Base-by-base conservation (phyloP, 2,797 vertebrate species). In the Hoplostethus atlanticus region DNA sequence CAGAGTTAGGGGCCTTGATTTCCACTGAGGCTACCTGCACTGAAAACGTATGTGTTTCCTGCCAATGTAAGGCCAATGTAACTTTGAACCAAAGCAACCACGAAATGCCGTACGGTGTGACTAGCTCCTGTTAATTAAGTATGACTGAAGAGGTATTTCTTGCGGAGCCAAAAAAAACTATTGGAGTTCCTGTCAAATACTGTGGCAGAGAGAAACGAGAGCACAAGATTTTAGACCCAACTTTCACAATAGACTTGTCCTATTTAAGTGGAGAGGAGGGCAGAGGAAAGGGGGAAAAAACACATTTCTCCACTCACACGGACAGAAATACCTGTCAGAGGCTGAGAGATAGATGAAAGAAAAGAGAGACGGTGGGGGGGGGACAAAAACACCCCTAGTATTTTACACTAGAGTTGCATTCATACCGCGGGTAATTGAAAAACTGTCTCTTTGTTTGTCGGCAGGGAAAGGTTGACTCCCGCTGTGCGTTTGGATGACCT, bases 241-340 rank as follows among this genome's bases (percentile, higher is more conserved):
- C 64, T 65, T 79, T 64, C 64, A 67, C 31, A 53, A 71, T 63
- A 61, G 4, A 15, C 65, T 79, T 81, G 79, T 85, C 80, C 65
- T 77, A 73, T 74, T 81, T 77, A 88, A 83, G 56, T 34, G 44
- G 47, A 59, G 28, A 56, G 28, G 12, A 65, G 28, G 10, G 15
- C 47, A 48, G 66, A 60, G 47, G 57, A 73, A 0, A 21, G 21
- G 21, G 21, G 30, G 38, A 11, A 53, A 34, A 34, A 76, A 77
- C 42, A 56, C 12, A 65, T 68, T 76, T 73, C 48, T 68, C 31
- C 52, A 65, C 42, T 78, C 69, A 52, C 38, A 54, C 42, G 46
- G 76, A 79, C 69, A 54, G 55, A 86, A 85, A 70, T 57, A 72
- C 60, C 74, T 77, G 79, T 80, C 76, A 86, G 38, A 46, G 56